phyloP scores from a whole-genome alignment of 1,140 invertebrate genomes.

The Eumaeus atala region DNA sequence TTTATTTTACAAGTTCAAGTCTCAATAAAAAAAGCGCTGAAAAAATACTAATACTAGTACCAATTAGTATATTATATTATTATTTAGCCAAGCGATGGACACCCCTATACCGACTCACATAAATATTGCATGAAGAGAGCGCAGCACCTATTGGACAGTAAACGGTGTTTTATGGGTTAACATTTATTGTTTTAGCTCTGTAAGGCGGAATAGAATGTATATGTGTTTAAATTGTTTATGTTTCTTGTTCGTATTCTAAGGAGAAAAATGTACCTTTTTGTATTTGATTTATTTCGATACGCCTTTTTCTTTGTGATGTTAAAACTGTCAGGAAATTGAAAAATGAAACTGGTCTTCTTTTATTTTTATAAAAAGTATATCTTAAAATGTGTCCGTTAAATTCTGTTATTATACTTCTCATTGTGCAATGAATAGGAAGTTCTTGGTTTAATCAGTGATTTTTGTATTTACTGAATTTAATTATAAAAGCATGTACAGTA shows the following conservation, averaged over 20 bases:
- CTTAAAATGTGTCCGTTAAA: no score
- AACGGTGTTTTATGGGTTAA: conserved; percentile 59
- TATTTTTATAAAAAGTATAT: no score
- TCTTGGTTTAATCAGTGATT: no score
- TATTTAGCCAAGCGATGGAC: not conserved
- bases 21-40: no score
- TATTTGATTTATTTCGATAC: not conserved
- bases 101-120: conserved; percentile 26
- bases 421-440: no score
- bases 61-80: not conserved
- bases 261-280: no score
- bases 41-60: no score
- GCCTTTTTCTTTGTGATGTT: not conserved
- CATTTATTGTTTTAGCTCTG: conserved; percentile 60
- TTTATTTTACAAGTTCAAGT: no score
- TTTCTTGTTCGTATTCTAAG: conserved; percentile 8
- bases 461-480: no score
- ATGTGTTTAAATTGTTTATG: conserved; percentile 40
- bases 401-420: no score
- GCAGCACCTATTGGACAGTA: conserved; percentile 48
- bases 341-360: no score
- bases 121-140: conserved; percentile 63
- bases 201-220: conserved; percentile 45
- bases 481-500: no score
- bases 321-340: not conserved